phyloP scores from a whole-genome alignment of 2,797 vertebrate genomes.

The Lepus townsendii region DNA sequence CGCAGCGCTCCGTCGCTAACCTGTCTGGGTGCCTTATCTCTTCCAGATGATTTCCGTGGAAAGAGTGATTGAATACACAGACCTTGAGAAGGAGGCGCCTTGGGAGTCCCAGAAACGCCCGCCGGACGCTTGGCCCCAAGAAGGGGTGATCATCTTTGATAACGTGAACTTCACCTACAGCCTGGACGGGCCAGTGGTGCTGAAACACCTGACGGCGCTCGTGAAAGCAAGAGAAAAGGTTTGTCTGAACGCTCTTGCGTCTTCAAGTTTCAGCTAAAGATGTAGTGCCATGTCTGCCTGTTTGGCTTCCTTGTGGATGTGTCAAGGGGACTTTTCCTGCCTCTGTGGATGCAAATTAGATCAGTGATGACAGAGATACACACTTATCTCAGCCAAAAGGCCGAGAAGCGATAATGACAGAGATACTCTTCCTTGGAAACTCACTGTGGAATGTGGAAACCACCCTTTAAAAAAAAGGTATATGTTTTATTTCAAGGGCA shows the following conservation, averaged over 20 bases:
- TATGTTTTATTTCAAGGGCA: too few species aligned
- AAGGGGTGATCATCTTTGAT: constrained; percentile 94
- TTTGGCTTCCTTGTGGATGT: fast-evolving
- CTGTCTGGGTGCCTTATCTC: fast-evolving
- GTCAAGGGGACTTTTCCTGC: background rate
- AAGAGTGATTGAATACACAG: constrained; percentile 95
- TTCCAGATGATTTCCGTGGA: constrained; percentile 96
- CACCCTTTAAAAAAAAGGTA: background rate
- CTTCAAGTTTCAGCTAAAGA: background rate
- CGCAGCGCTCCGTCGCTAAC: background rate
- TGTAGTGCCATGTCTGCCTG: fast-evolving
- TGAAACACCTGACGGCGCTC: constrained; percentile 94
- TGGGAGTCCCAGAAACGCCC: constrained; percentile 94
- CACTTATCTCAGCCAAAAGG: too few species aligned
- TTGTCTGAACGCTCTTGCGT: constrained; percentile 10
- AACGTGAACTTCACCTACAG: constrained; percentile 95
- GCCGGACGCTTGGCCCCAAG: constrained; percentile 93
- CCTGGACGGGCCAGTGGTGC: constrained; percentile 92
- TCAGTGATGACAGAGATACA: fast-evolving
- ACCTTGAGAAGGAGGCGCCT: constrained; percentile 95
- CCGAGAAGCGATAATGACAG: too few species aligned
- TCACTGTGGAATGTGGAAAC: background rate
- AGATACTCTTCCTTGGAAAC: background rate
- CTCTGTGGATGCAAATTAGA: background rate
- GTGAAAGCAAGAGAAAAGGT: constrained; percentile 96